A percentile compares a stretch with the other conserved stretches of the same genome.
phyloP scores from a whole-genome alignment of 1,140 invertebrate genomes.

The Nomia melanderi region DNA sequence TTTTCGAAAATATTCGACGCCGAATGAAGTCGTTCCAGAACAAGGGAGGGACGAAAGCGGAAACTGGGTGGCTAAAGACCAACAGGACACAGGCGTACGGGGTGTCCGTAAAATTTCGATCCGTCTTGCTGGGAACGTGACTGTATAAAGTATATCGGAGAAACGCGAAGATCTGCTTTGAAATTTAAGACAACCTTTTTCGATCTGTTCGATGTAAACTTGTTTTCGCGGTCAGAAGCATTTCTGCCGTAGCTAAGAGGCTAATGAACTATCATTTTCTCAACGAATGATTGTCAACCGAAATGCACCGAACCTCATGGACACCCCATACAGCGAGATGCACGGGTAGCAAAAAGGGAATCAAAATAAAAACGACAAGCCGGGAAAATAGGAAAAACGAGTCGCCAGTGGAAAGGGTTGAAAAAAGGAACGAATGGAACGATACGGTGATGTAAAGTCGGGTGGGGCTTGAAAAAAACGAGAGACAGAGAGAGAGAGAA shows the following conservation, averaged over 20 bases:
- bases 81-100: neutral
- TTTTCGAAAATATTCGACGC: conserved; percentile 43
- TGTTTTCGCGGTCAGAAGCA: no score
- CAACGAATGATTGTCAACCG: no score
- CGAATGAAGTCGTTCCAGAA: conserved; percentile 50
- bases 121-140: no score
- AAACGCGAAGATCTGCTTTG: no score
- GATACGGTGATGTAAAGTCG: conserved; percentile 7
- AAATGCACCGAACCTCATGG: no score
- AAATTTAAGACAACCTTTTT: no score
- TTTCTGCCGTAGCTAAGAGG: no score
- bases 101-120: no score
- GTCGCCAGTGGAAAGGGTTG: neutral
- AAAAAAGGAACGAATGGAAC: neutral
- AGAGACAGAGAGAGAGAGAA: neutral
- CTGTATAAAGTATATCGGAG: no score
- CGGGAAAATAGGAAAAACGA: neutral
- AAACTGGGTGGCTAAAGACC: neutral
- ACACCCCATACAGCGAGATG: neutral
- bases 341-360: neutral
- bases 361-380: conserved; percentile 5
- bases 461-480: neutral
- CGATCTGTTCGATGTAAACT: no score
- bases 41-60: conserved; percentile 1
- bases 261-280: no score